These are phyloP conservation scores for Brachyhypopomus gauderio DNA, from an alignment of 2,113 vertebrate genomes.

Conservation along the genomic window DNA sequence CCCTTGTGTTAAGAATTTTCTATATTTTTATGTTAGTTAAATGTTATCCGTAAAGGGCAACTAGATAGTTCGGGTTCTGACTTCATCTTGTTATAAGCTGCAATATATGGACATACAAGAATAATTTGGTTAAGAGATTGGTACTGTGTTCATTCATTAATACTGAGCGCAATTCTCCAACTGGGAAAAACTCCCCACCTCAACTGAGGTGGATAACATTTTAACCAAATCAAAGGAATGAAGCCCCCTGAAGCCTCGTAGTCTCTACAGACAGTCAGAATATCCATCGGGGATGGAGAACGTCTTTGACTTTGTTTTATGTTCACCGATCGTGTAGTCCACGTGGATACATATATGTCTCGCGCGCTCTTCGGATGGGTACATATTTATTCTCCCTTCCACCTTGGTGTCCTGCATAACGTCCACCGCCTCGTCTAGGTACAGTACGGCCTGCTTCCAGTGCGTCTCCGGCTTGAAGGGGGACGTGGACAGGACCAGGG, in stretches of 20 bases:
- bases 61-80: too few relatives aligned
- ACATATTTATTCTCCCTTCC: conserved; percentile 78
- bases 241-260: too few relatives aligned
- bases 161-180: not conserved
- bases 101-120: too few relatives aligned
- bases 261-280: conserved; percentile 55
- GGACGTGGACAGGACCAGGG: conserved; percentile 83
- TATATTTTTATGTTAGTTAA: too few relatives aligned
- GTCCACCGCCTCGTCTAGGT: conserved; percentile 78
- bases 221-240: too few relatives aligned
- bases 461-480: conserved; percentile 85
- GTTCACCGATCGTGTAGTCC: conserved; percentile 79
- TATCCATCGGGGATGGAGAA: conserved; percentile 83
- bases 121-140: not conserved
- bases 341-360: conserved; percentile 80
- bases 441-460: conserved; percentile 88
- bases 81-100: too few relatives aligned
- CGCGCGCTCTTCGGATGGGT: conserved; percentile 78
- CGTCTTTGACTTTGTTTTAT: conserved; percentile 79
- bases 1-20: too few relatives aligned
- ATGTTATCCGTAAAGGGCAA: too few relatives aligned
- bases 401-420: conserved; percentile 83
- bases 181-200: too few relatives aligned
- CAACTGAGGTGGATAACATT: too few relatives aligned
- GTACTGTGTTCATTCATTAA: not conserved